phyloP scores from a whole-genome alignment of 1,140 invertebrate species.

The Heterodera schachtii region DNA sequence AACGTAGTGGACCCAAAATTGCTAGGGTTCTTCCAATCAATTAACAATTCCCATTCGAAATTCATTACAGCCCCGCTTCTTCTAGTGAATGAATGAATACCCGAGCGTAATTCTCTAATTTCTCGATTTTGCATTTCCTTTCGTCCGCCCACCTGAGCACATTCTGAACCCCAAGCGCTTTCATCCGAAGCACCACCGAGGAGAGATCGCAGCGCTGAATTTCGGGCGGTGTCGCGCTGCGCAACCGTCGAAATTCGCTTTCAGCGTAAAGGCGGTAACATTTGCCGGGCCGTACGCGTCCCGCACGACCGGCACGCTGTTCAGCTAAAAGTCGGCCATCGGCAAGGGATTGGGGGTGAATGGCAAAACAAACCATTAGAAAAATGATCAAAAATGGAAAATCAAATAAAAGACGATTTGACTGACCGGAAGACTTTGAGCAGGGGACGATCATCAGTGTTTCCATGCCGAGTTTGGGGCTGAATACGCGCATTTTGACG shows the following conservation, averaged over 20 bases:
- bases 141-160: conserved; percentile 66
- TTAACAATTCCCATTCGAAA: neutral
- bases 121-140: too few species aligned
- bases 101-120: too few species aligned
- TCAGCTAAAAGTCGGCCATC: conserved; percentile 70
- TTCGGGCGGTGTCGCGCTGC: conserved; percentile 79
- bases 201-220: conserved; percentile 87
- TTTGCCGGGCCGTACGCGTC: conserved; percentile 81
- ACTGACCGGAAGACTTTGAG: conserved; percentile 68
- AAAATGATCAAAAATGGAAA: too few species aligned
- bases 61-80: neutral
- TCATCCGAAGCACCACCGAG: conserved; percentile 83
- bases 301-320: conserved; percentile 88
- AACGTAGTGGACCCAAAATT: too few species aligned
- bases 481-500: conserved; percentile 90
- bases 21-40: neutral
- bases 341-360: neutral
- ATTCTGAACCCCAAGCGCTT: conserved; percentile 91
- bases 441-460: conserved; percentile 81
- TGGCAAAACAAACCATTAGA: too few species aligned
- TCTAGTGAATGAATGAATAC: conserved; percentile 64
- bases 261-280: conserved; percentile 76
- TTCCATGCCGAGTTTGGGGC: conserved; percentile 81
- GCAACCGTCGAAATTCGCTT: conserved; percentile 75
- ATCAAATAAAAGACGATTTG: neutral